Base-by-base conservation (phyloP, 2,888 invertebrate genomes). In the Drosophila nigritarsus region DNA sequence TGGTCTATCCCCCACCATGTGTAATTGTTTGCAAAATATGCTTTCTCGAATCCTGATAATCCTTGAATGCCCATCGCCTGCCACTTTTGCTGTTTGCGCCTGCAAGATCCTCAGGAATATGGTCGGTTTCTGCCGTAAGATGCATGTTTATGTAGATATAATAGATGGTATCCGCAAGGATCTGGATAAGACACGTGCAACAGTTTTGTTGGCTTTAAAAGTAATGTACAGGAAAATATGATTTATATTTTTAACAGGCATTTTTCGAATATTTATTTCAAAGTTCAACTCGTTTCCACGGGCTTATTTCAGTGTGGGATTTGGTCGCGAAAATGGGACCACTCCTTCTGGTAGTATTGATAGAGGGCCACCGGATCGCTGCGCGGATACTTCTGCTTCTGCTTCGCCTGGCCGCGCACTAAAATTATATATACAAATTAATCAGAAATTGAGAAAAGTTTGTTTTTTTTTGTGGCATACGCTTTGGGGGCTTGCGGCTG, bases 291-390 rank as follows among this genome's bases (percentile, higher is more conserved):
- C 34, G 2, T 9, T 36, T 11, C 6, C n/a, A 20, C 20, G 11
- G 95, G 58, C 96, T 94, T 18, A 96, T 94, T 78, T 94, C 94
- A 96, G 96, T 96, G 73, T 0, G 97, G 97, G 34, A 97, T 94
- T 92, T 94, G 94, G 0, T 93, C 78, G 85, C 96, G 96, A 74
- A 96, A 95, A 86, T 95, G 95, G 29, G 95, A 95, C 97, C 97
- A 97, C 82, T 96, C 94, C 38, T 94, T 94, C 81, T 95, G 95
- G 89, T 97, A 97, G 82, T 96, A 95, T 79, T 97, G 96, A 89
- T 97, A 97, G 24, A 97, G 92, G 24, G 95, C 94, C 0, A 97
- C 97, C 24, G 97, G 97, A 91, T 97, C 97, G 78, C 73, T 88
- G 18, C 73, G 73, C 40, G 64, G 65, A 36, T 80, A 71, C 53